Evolutionary conservation across 2,888 invertebrate species (phyloP).

Genomic region (Selenia dentaria): DNA sequence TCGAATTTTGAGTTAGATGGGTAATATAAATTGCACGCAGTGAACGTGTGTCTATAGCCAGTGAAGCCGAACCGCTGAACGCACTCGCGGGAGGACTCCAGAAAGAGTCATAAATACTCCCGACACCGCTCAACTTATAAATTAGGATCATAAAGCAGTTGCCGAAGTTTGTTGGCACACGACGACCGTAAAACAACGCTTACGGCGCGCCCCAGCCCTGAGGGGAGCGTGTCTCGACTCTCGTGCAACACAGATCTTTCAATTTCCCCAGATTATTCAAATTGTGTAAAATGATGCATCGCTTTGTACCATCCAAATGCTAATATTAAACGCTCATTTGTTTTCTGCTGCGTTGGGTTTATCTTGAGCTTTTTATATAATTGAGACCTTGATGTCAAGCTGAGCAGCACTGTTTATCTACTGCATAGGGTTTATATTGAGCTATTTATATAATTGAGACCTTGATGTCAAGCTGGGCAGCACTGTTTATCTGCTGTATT

Average conservation of each 20-base stretch:
- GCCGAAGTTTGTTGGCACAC: constrained; percentile 81
- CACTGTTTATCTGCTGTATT: no score
- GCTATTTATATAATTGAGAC: no score
- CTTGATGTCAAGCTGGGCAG: no score
- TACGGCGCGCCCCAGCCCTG: constrained; percentile 43
- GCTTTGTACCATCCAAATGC: constrained; percentile 5
- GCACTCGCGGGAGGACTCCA: constrained; percentile 73
- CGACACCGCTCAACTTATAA: constrained; percentile 82
- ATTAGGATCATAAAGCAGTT: constrained; percentile 84
- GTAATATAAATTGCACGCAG: no score
- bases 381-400: no score
- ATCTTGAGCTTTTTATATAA: no score
- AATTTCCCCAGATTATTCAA: constrained; percentile 56
- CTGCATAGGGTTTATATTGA: no score
- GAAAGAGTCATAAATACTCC: constrained; percentile 79
- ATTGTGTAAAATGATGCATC: constrained; percentile 31
- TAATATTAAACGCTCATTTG: neutral
- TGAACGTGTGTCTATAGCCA: constrained; percentile 11
- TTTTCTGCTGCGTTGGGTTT: neutral
- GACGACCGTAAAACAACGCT: constrained; percentile 80
- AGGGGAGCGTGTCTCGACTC: constrained; percentile 62
- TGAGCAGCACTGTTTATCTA: no score
- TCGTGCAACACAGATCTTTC: constrained; percentile 64
- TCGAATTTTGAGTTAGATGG: no score
- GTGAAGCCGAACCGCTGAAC: constrained; percentile 47